Percentiles rank a stretch among this genome's conserved stretches.
Conservation (phyloP, 2,113 vertebrate species). For the Festucalex cinctus region DNA sequence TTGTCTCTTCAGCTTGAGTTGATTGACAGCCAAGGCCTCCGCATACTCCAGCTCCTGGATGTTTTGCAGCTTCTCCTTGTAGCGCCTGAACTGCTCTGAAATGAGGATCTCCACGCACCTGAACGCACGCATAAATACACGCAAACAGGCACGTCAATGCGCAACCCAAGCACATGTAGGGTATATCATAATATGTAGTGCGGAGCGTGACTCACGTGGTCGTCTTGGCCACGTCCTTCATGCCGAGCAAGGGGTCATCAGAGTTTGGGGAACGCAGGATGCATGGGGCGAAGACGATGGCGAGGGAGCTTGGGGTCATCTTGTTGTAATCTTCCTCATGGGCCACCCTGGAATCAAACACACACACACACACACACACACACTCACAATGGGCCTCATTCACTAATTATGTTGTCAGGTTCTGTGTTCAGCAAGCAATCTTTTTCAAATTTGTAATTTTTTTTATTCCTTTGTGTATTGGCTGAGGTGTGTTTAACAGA, state of each 20-base stretch:
- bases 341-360: conserved; percentile 77
- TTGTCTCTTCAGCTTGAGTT: conserved; percentile 83
- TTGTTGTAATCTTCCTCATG: conserved; percentile 88
- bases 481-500: no score
- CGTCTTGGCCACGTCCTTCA: conserved; percentile 90
- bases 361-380: no score
- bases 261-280: conserved; percentile 84
- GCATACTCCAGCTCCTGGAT: conserved; percentile 88
- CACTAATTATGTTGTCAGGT: background rate
- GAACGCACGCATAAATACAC: conserved; percentile 21
- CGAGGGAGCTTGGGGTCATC: conserved; percentile 86
- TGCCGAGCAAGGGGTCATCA: conserved; percentile 85
- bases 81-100: conserved; percentile 86
- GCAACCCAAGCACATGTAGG: background rate
- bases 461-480: no score
- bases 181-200: no score
- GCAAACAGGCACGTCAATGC: background rate
- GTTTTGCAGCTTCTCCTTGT: conserved; percentile 91
- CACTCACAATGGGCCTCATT: no score
- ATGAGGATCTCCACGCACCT: conserved; percentile 95
- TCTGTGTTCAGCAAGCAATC: no score
- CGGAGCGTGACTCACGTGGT: conserved; percentile 79
- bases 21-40: conserved; percentile 80
- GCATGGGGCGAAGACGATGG: conserved; percentile 95
- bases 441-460: no score